Evolutionary conservation across 2,888 invertebrate genomes (phyloP), one percentile per base, ranked within the genome.

Genomic region (Drosophila suboccidentalis): DNA sequence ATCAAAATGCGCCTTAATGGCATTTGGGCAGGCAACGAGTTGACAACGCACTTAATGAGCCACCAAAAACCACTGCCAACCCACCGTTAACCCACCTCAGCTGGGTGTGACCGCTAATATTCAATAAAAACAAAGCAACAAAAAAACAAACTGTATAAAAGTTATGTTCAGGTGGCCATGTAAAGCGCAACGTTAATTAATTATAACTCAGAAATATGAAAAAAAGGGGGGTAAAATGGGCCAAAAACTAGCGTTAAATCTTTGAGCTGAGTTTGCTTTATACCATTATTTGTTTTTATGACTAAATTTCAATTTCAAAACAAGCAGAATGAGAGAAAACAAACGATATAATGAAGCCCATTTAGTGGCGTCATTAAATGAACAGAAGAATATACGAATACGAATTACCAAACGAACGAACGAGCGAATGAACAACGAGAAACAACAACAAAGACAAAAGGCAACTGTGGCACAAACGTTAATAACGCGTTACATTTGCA

Each of bases 401-500:
- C 22, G 11, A 41, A 9, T 49, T 41, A 57, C 46, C 17, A 46
- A 53, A 41, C 54, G 62, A 63, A 65, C 50, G 19, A 53, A 41
- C 54, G 62, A 63, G 62, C 47, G 53, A 69, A 43, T 49, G 59
- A 51, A 49, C 54, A 22, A 26, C 5, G 6, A 26, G 26, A 26
- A 26, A 26, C 26, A 49, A 29, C 13, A 22, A 51, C 47, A 47
- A 57, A 60, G 64, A 59, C 47, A 79, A 41, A 41, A 17, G 67
- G 60, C 75, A 84, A 84, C 82, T 85, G 89, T 82, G 81, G 80
- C 81, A 78, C 66, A 78, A 87, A 90, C 90, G 90, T 90, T 90
- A 90, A 90, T 90, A 89, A 90, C 89, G 85, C 88, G 87, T 85
- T 84, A 82, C 89, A 90, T 87, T 88, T 89, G 84, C 84, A 87